Base-by-base conservation (phyloP, 2,113 vertebrate genomes). In the Larimichthys polyactis region DNA sequence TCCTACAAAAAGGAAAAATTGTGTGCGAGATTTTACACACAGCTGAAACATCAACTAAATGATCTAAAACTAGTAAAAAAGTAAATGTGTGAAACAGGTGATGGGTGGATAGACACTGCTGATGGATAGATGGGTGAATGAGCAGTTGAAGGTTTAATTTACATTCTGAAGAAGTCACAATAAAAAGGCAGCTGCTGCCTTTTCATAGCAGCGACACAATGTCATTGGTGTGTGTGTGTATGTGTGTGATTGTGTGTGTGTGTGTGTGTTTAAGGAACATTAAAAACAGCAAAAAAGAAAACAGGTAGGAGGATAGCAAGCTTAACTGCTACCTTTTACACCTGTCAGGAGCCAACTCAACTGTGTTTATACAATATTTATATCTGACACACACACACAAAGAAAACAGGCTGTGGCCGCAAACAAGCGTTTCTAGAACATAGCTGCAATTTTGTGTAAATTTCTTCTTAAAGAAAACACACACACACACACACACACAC, bases 371-470 rank as follows among this genome's bases (percentile, higher is more conserved):
- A 92, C 85, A 90, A 88, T 89, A 91, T 90, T 90, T 90, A 84
- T 90, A 79, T 83, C 29, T 85, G 52, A 67, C 80, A 79, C 77
- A 79, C 79, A 78, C 57, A 76, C 27, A 68, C 32, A 67, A 86
- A 43, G 86, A 69, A 83, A 93, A 92, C 87, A 84, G 76, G 81
- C 86, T 3, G 43, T 24, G 12, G 71, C 57, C 73, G 79, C 89
- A 96, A 97, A 97, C 96, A 96, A 96, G 94, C 95, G 89, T 94
- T 97, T 97, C 96, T 95, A 94, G 96, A 78, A 96, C 94, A 93
- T 96, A 88, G 94, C 94, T 96, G 96, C 98, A 99, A 99, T 99
- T 99, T 99, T 98, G 97, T 98, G 97, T 97, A 98, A 97, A 99
- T 99, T 96, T 98, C 95, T 94, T 95, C 97, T 96, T 96, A 96